Evolutionary conservation across 2,888 invertebrate genomes (phyloP).

Genomic region (Aspidiotus destructor): DNA sequence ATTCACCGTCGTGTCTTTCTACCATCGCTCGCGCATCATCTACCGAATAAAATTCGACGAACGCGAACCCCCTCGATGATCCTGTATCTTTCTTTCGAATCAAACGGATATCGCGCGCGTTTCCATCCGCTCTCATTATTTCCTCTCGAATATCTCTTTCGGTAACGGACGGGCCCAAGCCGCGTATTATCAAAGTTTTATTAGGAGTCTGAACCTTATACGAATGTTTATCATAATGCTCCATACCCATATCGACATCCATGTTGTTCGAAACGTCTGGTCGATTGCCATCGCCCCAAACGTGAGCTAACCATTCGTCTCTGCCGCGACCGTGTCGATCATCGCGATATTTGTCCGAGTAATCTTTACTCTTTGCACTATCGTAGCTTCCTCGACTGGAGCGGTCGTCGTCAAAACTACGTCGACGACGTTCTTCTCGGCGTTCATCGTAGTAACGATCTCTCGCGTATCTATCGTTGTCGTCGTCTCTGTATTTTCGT

Average conservation of each 20-base stretch:
- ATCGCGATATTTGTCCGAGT: conserved; percentile 20
- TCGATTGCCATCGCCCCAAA: conserved; percentile 18
- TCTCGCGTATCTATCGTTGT: conserved; percentile 16
- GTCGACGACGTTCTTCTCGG: conserved; percentile 7
- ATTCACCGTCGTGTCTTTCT: conserved; percentile 74
- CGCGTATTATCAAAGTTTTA: conserved; percentile 65
- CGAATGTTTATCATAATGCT: conserved; percentile 37
- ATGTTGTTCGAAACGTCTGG: neutral
- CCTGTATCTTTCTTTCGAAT: conserved; percentile 78
- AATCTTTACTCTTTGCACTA: conserved; percentile 1
- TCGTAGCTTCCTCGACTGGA: conserved; percentile 12
- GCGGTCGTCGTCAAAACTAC: conserved; percentile 11
- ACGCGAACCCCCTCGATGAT: conserved; percentile 79
- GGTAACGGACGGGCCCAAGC: conserved; percentile 62
- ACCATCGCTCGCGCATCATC: conserved; percentile 84
- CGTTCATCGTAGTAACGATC: conserved; percentile 23
- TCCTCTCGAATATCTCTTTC: conserved; percentile 73
- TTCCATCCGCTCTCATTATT: conserved; percentile 61
- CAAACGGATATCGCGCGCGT: conserved; percentile 68
- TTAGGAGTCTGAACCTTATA: conserved; percentile 52
- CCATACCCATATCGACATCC: neutral
- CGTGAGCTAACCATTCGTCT: conserved; percentile 27
- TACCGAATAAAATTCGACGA: conserved; percentile 85
- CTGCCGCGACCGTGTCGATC: conserved; percentile 21
- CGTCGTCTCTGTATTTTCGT: conserved; percentile 6